Evolutionary conservation across 2,888 invertebrate species (phyloP).

Genomic region (Dryococelus australis): DNA sequence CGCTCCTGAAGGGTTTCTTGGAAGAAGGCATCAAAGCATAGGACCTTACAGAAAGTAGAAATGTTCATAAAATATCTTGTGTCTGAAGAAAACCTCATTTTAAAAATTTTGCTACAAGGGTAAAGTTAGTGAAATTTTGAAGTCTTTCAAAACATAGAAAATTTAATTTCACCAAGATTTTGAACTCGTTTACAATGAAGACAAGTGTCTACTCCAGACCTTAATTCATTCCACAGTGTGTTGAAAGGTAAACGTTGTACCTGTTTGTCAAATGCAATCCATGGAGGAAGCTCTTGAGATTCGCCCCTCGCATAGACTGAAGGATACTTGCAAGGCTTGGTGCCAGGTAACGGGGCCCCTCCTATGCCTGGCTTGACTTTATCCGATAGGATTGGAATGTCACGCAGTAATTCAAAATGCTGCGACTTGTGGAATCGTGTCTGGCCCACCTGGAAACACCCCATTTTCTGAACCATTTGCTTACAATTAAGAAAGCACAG

Average conservation of each 20-base stretch:
- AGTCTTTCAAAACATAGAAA: too few relatives aligned
- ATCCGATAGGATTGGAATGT: conserved; percentile 69
- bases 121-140: too few relatives aligned
- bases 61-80: background rate
- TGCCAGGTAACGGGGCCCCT: conserved; percentile 63
- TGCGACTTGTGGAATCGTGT: conserved; percentile 70
- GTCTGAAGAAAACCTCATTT: too few relatives aligned
- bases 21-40: conserved; percentile 80
- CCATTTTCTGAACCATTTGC: background rate
- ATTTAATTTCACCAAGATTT: too few relatives aligned
- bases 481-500: too few relatives aligned
- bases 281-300: conserved; percentile 78
- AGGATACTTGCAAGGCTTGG: conserved; percentile 65
- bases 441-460: conserved; percentile 65
- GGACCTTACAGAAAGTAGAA: conserved; percentile 63
- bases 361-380: conserved; percentile 68
- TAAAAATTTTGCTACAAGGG: too few relatives aligned
- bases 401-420: conserved; percentile 66
- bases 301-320: conserved; percentile 79
- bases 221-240: too few relatives aligned
- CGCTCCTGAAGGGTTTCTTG: conserved; percentile 82
- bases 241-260: background rate
- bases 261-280: conserved; percentile 86
- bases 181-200: too few relatives aligned
- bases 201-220: too few relatives aligned